phyloP scores from a whole-genome alignment of 2,797 vertebrate species.

The Graptemys geographica region DNA sequence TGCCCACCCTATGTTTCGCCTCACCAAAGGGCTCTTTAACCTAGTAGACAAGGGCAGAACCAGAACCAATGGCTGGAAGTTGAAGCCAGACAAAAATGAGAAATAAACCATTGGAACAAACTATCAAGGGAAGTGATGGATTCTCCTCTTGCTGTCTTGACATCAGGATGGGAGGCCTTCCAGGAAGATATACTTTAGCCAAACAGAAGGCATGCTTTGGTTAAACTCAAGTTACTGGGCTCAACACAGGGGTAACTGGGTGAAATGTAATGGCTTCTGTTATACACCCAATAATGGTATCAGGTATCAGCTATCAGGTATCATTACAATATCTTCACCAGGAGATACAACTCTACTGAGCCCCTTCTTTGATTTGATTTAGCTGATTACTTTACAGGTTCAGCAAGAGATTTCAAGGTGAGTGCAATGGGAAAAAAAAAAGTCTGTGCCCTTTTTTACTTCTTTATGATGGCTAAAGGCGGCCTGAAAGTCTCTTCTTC shows the following conservation, averaged over 20 bases:
- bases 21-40: background rate
- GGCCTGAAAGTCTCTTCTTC: background rate
- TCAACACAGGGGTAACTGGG: background rate
- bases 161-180: rapidly evolving
- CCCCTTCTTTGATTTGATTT: background rate
- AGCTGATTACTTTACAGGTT: background rate
- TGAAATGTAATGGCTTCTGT: background rate
- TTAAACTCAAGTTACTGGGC: background rate
- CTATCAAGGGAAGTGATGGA: rapidly evolving
- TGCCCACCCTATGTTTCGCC: too few relatives aligned
- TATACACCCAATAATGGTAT: background rate
- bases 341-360: background rate
- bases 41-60: rapidly evolving
- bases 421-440: background rate
- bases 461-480: background rate
- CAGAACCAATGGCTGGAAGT: rapidly evolving
- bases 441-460: background rate
- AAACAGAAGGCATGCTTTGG: rapidly evolving
- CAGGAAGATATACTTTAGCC: background rate
- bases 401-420: background rate
- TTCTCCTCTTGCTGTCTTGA: background rate
- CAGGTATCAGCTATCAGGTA: background rate
- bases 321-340: background rate
- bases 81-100: background rate
- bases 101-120: background rate